Evolutionary conservation across 2,113 vertebrate species (phyloP).

Genomic region (Leptobrachium ailaonicum): DNA sequence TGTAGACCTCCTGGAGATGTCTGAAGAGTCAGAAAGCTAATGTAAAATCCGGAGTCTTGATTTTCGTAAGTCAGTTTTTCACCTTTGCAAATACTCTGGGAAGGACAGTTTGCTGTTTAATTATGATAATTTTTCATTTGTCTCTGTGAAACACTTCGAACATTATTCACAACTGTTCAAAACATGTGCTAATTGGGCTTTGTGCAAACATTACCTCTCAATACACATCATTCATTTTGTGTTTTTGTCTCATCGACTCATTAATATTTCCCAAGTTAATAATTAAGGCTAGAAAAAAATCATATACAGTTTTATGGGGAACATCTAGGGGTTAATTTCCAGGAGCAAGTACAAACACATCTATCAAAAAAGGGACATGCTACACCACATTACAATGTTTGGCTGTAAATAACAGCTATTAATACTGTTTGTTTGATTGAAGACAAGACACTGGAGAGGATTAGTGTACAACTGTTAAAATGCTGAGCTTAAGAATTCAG

Average conservation of each 20-base stretch:
- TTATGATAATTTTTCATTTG: conserved; percentile 42
- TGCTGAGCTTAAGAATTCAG: background rate
- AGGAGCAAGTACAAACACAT: conserved; percentile 19
- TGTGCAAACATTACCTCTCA: conserved; percentile 34
- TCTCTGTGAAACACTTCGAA: conserved; percentile 27
- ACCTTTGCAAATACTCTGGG: conserved; percentile 35
- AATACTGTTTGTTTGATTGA: background rate
- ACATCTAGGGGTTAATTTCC: conserved; percentile 32
- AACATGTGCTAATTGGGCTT: conserved; percentile 46
- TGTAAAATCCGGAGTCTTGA: conserved; percentile 15
- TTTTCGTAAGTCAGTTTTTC: conserved; percentile 40
- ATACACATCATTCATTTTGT: conserved; percentile 40
- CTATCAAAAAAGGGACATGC: conserved; percentile 19
- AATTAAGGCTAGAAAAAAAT: conserved; percentile 35
- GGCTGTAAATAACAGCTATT: background rate
- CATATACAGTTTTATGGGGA: conserved; percentile 30
- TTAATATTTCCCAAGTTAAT: conserved; percentile 44
- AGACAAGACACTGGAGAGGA: background rate
- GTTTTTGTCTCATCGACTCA: conserved; percentile 35
- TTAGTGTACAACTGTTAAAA: background rate
- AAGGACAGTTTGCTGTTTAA: conserved; percentile 32
- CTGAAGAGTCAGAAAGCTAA: background rate
- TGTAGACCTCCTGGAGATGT: too few species aligned
- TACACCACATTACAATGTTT: conserved; percentile 4
- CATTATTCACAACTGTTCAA: conserved; percentile 38